Percentiles rank a stretch among this genome's conserved stretches.
Evolutionary conservation across 2,888 invertebrate species (phyloP).

Genomic region (Odontocolon sp.): DNA sequence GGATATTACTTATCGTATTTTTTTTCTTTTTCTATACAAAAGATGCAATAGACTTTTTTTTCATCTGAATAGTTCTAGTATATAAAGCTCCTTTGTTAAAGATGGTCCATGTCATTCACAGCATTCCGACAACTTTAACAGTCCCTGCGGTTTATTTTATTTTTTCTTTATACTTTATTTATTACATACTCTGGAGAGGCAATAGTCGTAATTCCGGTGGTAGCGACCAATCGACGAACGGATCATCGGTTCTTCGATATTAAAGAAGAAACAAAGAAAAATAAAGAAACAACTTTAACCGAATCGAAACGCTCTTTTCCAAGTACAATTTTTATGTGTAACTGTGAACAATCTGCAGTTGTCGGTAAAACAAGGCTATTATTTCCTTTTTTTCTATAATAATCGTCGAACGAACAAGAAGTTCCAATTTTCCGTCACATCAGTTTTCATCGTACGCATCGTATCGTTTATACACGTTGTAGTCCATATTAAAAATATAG

Average conservation of each 20-base stretch:
- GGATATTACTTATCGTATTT: slow-evolving; percentile 57
- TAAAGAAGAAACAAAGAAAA: too few species aligned
- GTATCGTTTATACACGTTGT: slow-evolving; percentile 65
- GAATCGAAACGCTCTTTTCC: neutral
- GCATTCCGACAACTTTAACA: slow-evolving; percentile 73
- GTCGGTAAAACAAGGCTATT: neutral
- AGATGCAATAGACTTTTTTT: slow-evolving; percentile 58
- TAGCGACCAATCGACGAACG: slow-evolving; percentile 6
- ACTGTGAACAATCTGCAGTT: slow-evolving; percentile 18
- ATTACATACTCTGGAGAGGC: slow-evolving; percentile 19
- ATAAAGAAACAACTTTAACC: neutral
- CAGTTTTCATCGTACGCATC: slow-evolving; percentile 45
- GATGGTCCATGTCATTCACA: slow-evolving; percentile 76
- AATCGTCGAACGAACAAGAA: slow-evolving; percentile 64
- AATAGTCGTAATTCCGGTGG: slow-evolving; percentile 1
- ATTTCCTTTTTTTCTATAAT: neutral
- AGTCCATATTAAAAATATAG: slow-evolving; percentile 77
- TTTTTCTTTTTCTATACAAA: slow-evolving; percentile 58
- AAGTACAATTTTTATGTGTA: neutral
- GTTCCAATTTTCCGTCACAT: slow-evolving; percentile 44
- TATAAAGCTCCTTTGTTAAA: slow-evolving; percentile 66
- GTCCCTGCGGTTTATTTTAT: slow-evolving; percentile 67
- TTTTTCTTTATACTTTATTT: slow-evolving; percentile 14
- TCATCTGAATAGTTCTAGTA: slow-evolving; percentile 48
- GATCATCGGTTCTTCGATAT: neutral